These are phyloP conservation scores for Huso huso DNA, from an alignment of 2,797 vertebrate genomes.

Conservation along the genomic window DNA sequence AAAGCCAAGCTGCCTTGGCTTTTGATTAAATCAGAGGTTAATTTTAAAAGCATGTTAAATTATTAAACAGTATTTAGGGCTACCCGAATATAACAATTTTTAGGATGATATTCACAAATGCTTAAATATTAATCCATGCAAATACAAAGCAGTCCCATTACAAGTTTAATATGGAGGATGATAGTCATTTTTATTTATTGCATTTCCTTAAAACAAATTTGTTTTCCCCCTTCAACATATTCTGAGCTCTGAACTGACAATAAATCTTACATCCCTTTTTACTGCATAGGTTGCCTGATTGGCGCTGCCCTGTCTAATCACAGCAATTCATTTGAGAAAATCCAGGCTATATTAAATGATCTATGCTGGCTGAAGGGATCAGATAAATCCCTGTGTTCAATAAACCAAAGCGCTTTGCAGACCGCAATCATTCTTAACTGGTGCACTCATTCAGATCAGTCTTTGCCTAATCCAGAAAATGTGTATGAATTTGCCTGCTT, in stretches of 20 bases:
- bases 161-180: background rate
- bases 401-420: constrained; percentile 14
- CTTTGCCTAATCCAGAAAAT: constrained; percentile 34
- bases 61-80: too few species aligned
- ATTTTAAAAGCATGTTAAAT: too few species aligned
- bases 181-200: constrained; percentile 24
- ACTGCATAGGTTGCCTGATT: constrained; percentile 19
- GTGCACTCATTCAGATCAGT: constrained; percentile 7
- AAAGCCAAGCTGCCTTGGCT: too few species aligned
- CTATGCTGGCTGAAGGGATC: constrained; percentile 31
- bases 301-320: constrained; percentile 23
- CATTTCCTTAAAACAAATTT: constrained; percentile 31
- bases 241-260: background rate
- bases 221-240: background rate
- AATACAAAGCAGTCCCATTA: background rate
- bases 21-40: too few species aligned
- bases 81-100: too few species aligned
- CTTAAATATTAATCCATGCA: background rate
- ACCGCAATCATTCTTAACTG: constrained; percentile 10
- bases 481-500: constrained; percentile 29
- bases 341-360: constrained; percentile 14
- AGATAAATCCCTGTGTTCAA: constrained; percentile 28
- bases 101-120: too few species aligned
- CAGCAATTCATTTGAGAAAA: constrained; percentile 19
- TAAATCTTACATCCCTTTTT: constrained; percentile 3